Percentiles rank a stretch among this genome's conserved stretches.
Evolutionary conservation across 1,140 invertebrate genomes (phyloP).

Genomic region (Halyomorpha halys): DNA sequence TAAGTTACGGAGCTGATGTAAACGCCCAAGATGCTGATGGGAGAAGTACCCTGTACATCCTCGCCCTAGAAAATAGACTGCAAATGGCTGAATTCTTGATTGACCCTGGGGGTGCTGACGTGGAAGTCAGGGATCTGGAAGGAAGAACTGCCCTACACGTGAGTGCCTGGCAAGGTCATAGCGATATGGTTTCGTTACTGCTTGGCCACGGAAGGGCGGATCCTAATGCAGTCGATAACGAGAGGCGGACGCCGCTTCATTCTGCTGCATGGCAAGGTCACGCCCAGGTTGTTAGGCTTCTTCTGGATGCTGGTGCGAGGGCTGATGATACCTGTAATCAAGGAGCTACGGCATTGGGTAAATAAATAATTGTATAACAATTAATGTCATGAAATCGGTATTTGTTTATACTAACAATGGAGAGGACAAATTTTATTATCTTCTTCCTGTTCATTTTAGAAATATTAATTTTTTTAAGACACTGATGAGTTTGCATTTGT

Average conservation of each 20-base stretch:
- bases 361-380: conserved; percentile 25
- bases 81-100: conserved; percentile 75
- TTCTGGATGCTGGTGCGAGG: conserved; percentile 64
- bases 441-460: too few relatives aligned
- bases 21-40: conserved; percentile 87
- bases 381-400: too few relatives aligned
- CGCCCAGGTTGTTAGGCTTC: conserved; percentile 65
- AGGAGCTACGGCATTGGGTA: conserved; percentile 81
- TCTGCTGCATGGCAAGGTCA: conserved; percentile 94
- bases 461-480: too few relatives aligned
- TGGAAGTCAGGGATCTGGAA: conserved; percentile 80
- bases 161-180: conserved; percentile 86
- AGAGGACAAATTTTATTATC: too few relatives aligned
- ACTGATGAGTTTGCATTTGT: too few relatives aligned
- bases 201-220: conserved; percentile 64
- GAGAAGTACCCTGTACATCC: conserved; percentile 79
- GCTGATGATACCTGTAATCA: conserved; percentile 88
- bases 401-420: too few relatives aligned
- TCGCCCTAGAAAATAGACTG: conserved; percentile 81
- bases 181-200: conserved; percentile 78
- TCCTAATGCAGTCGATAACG: conserved; percentile 82
- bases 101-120: conserved; percentile 63
- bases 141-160: conserved; percentile 86
- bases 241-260: conserved; percentile 79
- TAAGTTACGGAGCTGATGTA: conserved; percentile 70